Conservation (phyloP, 2,113 vertebrate species). For the Spheniscus mendiculus region DNA sequence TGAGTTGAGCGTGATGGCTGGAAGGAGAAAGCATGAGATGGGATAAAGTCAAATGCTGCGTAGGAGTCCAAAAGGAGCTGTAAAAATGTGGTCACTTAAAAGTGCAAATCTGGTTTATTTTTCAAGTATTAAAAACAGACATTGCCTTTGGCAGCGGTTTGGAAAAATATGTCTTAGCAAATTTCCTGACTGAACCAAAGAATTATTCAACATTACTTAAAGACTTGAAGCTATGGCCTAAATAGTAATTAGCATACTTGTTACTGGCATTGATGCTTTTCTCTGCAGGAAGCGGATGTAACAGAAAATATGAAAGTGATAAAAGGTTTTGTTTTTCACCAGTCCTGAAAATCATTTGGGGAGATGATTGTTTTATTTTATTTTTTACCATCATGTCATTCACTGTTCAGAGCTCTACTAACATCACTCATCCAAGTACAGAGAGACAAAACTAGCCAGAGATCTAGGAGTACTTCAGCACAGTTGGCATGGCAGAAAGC, state of each 20-base stretch:
- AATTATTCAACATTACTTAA: slow-evolving; percentile 75
- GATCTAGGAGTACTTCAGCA: neutral
- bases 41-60: slow-evolving; percentile 15
- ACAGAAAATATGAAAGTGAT: slow-evolving; percentile 64
- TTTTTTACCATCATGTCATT: slow-evolving; percentile 21
- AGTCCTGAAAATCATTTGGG: slow-evolving; percentile 16
- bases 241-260: slow-evolving; percentile 76
- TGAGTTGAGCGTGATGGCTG: neutral
- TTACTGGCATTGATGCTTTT: slow-evolving; percentile 64
- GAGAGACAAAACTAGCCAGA: neutral
- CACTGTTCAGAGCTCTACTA: neutral
- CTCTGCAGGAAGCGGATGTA: slow-evolving; percentile 65
- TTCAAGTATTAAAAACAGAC: slow-evolving; percentile 81
- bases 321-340: slow-evolving; percentile 53
- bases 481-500: neutral
- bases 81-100: slow-evolving; percentile 76
- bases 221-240: slow-evolving; percentile 73
- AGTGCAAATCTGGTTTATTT: slow-evolving; percentile 81
- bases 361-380: slow-evolving; percentile 9
- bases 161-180: slow-evolving; percentile 75
- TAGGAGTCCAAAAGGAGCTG: slow-evolving; percentile 56
- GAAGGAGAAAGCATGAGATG: slow-evolving; percentile 23
- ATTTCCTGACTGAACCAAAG: slow-evolving; percentile 77
- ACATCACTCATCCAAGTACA: neutral
- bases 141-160: slow-evolving; percentile 75